Evolutionary conservation across 2,113 vertebrate species (phyloP).

Genomic region (Oceanodroma tethys): DNA sequence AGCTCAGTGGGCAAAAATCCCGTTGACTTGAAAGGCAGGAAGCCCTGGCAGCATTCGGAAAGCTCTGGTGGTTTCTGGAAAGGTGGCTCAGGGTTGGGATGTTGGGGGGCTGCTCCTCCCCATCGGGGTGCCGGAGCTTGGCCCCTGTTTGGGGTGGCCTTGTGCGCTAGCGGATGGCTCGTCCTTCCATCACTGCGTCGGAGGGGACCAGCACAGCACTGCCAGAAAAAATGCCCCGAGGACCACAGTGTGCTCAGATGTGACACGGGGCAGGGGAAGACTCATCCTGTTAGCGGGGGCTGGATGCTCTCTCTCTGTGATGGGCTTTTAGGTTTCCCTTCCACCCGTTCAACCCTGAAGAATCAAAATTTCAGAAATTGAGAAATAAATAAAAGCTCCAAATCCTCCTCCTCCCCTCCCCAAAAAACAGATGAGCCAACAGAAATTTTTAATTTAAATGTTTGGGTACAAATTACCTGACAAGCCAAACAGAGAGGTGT

Average conservation of each 20-base stretch:
- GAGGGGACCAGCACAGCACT: background rate
- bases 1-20: background rate
- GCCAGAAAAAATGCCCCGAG: background rate
- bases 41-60: background rate
- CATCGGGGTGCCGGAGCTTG: rapidly evolving
- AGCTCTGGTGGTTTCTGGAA: background rate
- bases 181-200: rapidly evolving
- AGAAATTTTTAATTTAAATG: background rate
- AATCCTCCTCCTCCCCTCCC: background rate
- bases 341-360: background rate
- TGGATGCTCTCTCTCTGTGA: background rate
- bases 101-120: background rate
- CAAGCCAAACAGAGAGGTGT: background rate
- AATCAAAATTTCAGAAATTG: background rate
- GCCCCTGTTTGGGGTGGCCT: background rate
- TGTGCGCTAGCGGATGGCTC: background rate
- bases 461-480: constrained; percentile 26
- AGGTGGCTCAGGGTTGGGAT: background rate
- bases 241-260: rapidly evolving
- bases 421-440: background rate
- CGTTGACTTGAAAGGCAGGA: background rate
- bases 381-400: background rate
- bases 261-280: background rate
- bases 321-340: background rate
- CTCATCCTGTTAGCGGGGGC: too few relatives aligned